Evolutionary conservation across 2,797 vertebrate species (phyloP).

Genomic region (Neosalanx taihuensis): DNA sequence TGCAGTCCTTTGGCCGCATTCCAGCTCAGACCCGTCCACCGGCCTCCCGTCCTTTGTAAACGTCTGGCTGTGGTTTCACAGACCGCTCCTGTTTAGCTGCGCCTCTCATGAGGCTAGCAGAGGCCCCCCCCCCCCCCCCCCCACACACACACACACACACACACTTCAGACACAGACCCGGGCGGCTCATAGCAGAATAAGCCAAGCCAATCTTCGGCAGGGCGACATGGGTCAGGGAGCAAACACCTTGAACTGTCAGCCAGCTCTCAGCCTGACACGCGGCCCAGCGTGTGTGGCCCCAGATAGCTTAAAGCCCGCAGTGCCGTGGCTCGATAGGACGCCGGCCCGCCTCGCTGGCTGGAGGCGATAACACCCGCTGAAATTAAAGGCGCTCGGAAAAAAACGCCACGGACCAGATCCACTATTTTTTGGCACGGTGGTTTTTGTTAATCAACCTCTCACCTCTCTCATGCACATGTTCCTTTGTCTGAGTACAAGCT

Average conservation of each 20-base stretch:
- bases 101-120: slow-evolving; percentile 37
- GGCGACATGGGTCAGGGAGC: slow-evolving; percentile 62
- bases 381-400: slow-evolving; percentile 34
- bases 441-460: slow-evolving; percentile 34
- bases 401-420: slow-evolving; percentile 11
- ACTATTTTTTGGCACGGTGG: neutral
- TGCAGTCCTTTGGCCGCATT: no score
- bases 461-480: slow-evolving; percentile 17
- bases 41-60: slow-evolving; percentile 27
- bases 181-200: slow-evolving; percentile 34
- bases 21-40: neutral
- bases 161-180: slow-evolving; percentile 7
- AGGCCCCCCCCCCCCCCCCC: slow-evolving; percentile 29
- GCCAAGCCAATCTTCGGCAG: slow-evolving; percentile 49
- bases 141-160: slow-evolving; percentile 6
- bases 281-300: slow-evolving; percentile 43
- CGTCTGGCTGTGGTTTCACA: slow-evolving; percentile 43
- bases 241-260: slow-evolving; percentile 63
- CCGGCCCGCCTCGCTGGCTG: neutral
- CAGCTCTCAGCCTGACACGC: slow-evolving; percentile 53
- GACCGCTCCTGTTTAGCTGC: slow-evolving; percentile 43
- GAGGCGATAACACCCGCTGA: slow-evolving; percentile 37
- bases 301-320: slow-evolving; percentile 32
- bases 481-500: slow-evolving; percentile 3
- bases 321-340: slow-evolving; percentile 20